Percentiles rank a stretch among this genome's conserved stretches.
phyloP scores from a whole-genome alignment of 2,797 vertebrate species.

The Emydoidea blandingii region DNA sequence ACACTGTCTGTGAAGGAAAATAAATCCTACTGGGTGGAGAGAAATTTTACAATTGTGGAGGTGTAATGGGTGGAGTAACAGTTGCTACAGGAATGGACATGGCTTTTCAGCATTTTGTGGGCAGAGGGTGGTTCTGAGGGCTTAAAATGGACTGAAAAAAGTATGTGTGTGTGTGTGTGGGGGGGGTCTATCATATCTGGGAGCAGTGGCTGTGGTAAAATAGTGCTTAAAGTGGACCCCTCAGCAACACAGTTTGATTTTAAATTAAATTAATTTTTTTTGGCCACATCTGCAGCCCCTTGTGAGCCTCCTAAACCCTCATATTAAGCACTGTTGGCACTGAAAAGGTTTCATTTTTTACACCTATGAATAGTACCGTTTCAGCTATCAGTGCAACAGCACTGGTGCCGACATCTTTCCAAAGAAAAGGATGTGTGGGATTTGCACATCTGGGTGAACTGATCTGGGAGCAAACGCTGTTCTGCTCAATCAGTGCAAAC shows the following conservation, averaged over 20 bases:
- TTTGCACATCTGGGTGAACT: too few species aligned
- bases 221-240: not conserved
- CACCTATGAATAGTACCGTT: not conserved
- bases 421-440: not conserved
- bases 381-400: not conserved
- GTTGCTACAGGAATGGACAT: not conserved
- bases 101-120: not conserved
- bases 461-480: not conserved
- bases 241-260: not conserved
- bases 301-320: not conserved
- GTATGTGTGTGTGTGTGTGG: too few species aligned
- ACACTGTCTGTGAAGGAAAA: constrained; percentile 52
- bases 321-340: not conserved
- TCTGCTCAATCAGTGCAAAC: constrained; percentile 5
- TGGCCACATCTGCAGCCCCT: not conserved
- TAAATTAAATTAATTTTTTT: not conserved
- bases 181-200: not conserved
- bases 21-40: constrained; percentile 18
- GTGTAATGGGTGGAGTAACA: not conserved
- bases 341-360: not conserved
- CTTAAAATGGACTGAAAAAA: not conserved
- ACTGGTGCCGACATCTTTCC: not conserved
- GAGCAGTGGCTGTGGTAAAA: not conserved
- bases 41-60: constrained; percentile 54
- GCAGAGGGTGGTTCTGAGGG: not conserved